Evolutionary conservation across 1,140 invertebrate genomes (phyloP).

Genomic region (Lepidostoma basale): DNA sequence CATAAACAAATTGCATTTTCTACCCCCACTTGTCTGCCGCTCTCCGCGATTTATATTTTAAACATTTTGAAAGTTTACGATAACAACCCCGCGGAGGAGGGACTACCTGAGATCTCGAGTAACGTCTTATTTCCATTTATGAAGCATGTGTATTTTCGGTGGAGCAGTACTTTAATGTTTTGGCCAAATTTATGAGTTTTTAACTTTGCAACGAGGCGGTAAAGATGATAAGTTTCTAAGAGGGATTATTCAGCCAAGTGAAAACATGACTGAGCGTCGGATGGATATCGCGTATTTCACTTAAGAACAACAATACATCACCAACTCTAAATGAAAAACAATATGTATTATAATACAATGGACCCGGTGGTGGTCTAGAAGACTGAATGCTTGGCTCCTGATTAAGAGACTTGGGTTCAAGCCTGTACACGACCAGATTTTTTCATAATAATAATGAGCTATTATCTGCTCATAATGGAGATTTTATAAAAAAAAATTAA

Average conservation of each 20-base stretch:
- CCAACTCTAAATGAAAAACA: background rate
- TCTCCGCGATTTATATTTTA: slow-evolving; percentile 43
- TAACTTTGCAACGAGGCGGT: slow-evolving; percentile 38
- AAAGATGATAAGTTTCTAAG: slow-evolving; percentile 37
- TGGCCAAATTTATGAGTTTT: slow-evolving; percentile 43
- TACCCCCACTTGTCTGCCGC: background rate
- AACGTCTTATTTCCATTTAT: slow-evolving; percentile 42
- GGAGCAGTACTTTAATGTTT: slow-evolving; percentile 35
- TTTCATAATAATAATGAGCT: no score
- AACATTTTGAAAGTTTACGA: slow-evolving; percentile 38
- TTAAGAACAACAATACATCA: background rate
- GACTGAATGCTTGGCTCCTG: no score
- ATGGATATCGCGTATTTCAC: slow-evolving; percentile 32
- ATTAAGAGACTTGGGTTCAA: no score
- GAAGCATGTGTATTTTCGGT: slow-evolving; percentile 39
- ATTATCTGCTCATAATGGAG: no score
- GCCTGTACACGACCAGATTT: no score
- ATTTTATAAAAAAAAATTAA: no score
- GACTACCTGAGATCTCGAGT: slow-evolving; percentile 14
- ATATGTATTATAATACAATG: background rate
- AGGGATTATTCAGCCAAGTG: slow-evolving; percentile 32
- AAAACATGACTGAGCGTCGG: slow-evolving; percentile 19
- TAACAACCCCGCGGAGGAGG: slow-evolving; percentile 12
- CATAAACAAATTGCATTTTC: slow-evolving; percentile 44
- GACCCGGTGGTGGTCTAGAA: no score